Evolutionary conservation across 2,113 vertebrate species (phyloP), one percentile per base, ranked within the genome.

Genomic region (Trinectes maculatus): DNA sequence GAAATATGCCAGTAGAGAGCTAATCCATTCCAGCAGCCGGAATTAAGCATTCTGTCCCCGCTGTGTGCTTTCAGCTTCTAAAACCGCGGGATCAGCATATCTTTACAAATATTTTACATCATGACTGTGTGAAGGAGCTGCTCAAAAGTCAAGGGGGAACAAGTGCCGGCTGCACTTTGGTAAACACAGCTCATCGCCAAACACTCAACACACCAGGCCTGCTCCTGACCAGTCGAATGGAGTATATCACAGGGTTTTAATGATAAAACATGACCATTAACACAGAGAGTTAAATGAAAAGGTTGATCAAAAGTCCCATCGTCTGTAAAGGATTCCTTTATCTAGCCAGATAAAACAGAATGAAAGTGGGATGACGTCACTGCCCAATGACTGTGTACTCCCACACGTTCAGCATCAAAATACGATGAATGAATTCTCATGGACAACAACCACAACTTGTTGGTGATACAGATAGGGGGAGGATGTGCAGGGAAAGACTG

Each of bases 21-120:
- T 78, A 51, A 79, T 69, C 57, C 58, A 19, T 61, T 52, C 64
- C 44, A 62, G 28, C 25, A 53, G 26, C 19, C 52, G 5, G 63
- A 77, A 85, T 80, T 34, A 59, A 42, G 39, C 53, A 79, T 81
- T 75, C 31, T 22, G 36, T 67, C 72, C 66, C 75, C 62, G 69
- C 64, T 72, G 71, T 70, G 74, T 40, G 59, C 56, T 67, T 58
- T 65, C n/a, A 43, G 34, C 56, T 51, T 22, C 31, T 58, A 8
- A 62, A 86, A 85, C 8, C 18, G 26, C 34, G 34, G 59, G 48
- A 73, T 83, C 80, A 70, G 75, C 82, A 67, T 53, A 57, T 75
- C 55, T 65, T 74, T 37, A 79, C 66, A 42, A 47, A 62, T 39
- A 49, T 28, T 76, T 53, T 53, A 52, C 58, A 63, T 40, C 22